These are phyloP conservation scores for Morbakka virulenta DNA, from an alignment of 30 jellyfish, hydroid and myxozoan genomes.

Conservation along the genomic window DNA sequence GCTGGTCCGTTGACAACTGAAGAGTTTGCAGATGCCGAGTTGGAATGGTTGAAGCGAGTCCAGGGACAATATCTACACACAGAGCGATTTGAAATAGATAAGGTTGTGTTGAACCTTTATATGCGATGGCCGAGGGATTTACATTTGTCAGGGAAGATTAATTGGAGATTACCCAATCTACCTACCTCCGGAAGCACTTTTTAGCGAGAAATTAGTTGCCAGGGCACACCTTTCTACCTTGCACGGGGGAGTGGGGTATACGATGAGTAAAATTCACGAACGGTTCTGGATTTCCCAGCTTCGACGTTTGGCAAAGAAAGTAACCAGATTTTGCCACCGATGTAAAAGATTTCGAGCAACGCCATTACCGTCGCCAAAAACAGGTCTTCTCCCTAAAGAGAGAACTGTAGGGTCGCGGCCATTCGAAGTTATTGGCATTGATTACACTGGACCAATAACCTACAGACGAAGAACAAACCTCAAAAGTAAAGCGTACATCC, in stretches of 20 bases:
- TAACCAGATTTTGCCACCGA: slow-evolving; percentile 20
- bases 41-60: too few species aligned
- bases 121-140: not conserved
- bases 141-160: not conserved
- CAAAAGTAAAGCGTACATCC: slow-evolving; percentile 38
- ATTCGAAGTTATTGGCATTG: slow-evolving; percentile 32
- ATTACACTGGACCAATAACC: slow-evolving; percentile 34
- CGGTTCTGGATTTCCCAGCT: slow-evolving; percentile 48
- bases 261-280: too few species aligned
- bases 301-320: slow-evolving; percentile 22
- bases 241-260: slow-evolving; percentile 1
- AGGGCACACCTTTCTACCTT: not conserved
- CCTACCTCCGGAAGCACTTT: not conserved
- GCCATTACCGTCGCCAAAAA: slow-evolving; percentile 13
- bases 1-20: slow-evolving; percentile 47
- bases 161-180: not conserved
- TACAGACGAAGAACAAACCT: not conserved
- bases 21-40: too few species aligned
- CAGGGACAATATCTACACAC: too few species aligned
- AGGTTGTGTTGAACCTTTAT: slow-evolving; percentile 10
- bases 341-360: slow-evolving; percentile 38
- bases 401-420: slow-evolving; percentile 23
- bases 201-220: not conserved
- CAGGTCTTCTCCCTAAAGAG: slow-evolving; percentile 33
- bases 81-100: too few species aligned